These are phyloP conservation scores for Struthio camelus DNA, from an alignment of 2,113 vertebrate species.

Conservation along the genomic window DNA sequence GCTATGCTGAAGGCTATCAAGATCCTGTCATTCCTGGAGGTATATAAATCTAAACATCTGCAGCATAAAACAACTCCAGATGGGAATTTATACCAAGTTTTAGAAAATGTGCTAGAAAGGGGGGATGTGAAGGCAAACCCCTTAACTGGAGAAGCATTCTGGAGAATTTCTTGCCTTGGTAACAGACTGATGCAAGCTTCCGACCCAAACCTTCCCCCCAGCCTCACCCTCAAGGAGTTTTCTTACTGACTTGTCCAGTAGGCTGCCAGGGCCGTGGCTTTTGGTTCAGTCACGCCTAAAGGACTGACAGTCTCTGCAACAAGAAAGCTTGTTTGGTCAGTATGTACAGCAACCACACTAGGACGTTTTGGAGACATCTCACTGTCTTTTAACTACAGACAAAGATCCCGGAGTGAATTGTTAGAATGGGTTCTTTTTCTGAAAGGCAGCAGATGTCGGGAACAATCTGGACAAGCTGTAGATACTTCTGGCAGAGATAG, in stretches of 20 bases:
- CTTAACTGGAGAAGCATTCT: not conserved
- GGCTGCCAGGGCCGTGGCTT: not conserved
- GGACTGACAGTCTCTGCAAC: not conserved
- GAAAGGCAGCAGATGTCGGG: not conserved
- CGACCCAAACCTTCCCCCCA: not conserved
- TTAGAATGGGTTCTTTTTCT: not conserved
- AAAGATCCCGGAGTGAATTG: not conserved
- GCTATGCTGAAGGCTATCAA: not conserved
- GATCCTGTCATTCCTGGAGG: not conserved
- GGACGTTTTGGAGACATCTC: not conserved
- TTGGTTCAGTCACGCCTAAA: fast-evolving
- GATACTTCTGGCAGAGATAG: not conserved
- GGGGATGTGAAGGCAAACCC: not conserved
- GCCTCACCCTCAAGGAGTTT: not conserved
- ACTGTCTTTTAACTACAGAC: not conserved
- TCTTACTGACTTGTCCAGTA: not conserved
- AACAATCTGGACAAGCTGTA: not conserved
- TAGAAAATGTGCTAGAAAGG: not conserved
- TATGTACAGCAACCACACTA: not conserved
- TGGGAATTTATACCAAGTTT: not conserved
- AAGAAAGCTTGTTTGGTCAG: not conserved
- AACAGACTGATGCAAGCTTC: not conserved
- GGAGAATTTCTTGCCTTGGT: not conserved
- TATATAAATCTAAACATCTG: not conserved
- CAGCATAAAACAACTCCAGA: not conserved